Evolutionary conservation across 2,888 invertebrate species (phyloP).

Genomic region (Phengaris alcon): DNA sequence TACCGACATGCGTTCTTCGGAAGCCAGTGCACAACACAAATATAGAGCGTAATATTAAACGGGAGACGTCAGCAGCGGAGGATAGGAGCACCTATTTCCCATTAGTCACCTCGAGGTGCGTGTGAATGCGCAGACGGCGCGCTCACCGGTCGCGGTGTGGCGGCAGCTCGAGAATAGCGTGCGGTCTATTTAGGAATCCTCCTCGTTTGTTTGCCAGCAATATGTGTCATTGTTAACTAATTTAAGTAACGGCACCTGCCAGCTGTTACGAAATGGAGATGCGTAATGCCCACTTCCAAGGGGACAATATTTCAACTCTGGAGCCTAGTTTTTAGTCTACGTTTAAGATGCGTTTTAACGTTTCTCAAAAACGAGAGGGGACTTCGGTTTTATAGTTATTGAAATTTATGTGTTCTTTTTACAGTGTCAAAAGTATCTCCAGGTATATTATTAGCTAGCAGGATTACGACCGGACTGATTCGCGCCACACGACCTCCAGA

Average conservation of each 20-base stretch:
- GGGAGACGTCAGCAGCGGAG: slow-evolving; percentile 35
- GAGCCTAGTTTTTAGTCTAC: not conserved
- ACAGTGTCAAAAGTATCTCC: slow-evolving; percentile 31
- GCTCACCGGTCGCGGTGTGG: slow-evolving; percentile 75
- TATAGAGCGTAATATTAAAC: not conserved
- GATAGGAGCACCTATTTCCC: slow-evolving; percentile 39
- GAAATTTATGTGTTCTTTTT: slow-evolving; percentile 24
- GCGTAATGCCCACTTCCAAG: slow-evolving; percentile 49
- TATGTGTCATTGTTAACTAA: slow-evolving; percentile 80
- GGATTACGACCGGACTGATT: slow-evolving; percentile 57
- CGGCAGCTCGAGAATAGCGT: slow-evolving; percentile 73
- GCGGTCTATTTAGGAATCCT: slow-evolving; percentile 75
- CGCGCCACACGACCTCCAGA: slow-evolving; percentile 41
- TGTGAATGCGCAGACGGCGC: slow-evolving; percentile 71
- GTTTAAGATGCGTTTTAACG: not conserved
- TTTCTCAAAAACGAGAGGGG: not conserved
- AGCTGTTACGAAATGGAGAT: slow-evolving; percentile 68
- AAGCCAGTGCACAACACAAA: not conserved
- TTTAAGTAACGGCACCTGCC: slow-evolving; percentile 76
- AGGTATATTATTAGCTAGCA: slow-evolving; percentile 41
- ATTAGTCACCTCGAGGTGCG: slow-evolving; percentile 70
- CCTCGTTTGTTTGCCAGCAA: slow-evolving; percentile 77
- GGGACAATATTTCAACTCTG: slow-evolving; percentile 43
- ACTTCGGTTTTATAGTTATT: slow-evolving; percentile 34
- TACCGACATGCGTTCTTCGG: not conserved